Evolutionary conservation across 2,113 vertebrate genomes (phyloP).

Genomic region (Ictidomys tridecemlineatus): DNA sequence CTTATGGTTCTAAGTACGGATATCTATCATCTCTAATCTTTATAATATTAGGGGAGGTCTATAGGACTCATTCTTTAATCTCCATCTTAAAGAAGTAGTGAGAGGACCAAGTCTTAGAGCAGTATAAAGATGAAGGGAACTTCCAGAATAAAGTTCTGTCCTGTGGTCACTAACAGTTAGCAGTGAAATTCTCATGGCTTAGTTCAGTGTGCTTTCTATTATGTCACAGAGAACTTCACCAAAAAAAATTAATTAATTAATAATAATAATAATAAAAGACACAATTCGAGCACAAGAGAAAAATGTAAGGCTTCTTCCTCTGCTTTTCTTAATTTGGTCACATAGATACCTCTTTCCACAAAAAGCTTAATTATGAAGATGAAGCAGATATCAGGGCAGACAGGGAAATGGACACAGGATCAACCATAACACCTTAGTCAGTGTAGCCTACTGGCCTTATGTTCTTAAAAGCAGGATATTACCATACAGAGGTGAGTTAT

Average conservation of each 20-base stretch:
- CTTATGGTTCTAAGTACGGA: background rate
- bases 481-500: background rate
- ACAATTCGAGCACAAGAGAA: background rate
- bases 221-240: background rate
- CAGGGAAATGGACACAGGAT: background rate
- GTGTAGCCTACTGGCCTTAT: background rate
- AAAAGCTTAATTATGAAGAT: background rate
- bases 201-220: background rate
- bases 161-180: background rate
- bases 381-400: too few relatives aligned
- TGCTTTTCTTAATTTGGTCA: background rate
- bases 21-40: background rate
- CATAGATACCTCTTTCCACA: background rate
- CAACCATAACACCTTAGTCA: background rate
- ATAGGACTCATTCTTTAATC: background rate
- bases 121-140: background rate
- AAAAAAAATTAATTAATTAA: background rate
- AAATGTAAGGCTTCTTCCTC: background rate
- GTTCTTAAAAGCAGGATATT: background rate
- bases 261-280: too few relatives aligned
- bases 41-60: background rate
- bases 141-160: background rate
- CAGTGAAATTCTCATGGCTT: background rate
- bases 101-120: background rate
- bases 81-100: background rate